Evolutionary conservation across 1,140 invertebrate species (phyloP).

Genomic region (Papilio polytes): DNA sequence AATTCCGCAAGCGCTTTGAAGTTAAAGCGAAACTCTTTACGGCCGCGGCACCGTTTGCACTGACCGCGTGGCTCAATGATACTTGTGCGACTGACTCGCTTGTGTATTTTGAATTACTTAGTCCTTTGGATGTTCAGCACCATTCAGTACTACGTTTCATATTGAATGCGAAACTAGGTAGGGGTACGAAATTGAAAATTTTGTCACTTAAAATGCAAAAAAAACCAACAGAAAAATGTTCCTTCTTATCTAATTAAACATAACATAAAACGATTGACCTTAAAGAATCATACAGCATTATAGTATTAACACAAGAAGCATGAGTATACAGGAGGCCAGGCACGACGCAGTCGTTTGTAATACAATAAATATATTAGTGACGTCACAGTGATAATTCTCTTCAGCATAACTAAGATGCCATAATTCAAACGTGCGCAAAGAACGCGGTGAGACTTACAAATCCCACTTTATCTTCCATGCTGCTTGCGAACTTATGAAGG

Average conservation of each 20-base stretch:
- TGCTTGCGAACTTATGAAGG: constrained; percentile 12
- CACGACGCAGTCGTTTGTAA: background rate
- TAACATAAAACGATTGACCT: background rate
- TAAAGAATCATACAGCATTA: background rate
- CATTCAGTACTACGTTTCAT: background rate
- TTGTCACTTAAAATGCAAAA: background rate
- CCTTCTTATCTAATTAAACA: background rate
- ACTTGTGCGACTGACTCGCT: constrained; percentile 52
- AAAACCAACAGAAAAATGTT: background rate
- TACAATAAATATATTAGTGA: background rate
- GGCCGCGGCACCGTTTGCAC: constrained; percentile 60
- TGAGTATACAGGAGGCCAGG: background rate
- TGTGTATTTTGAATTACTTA: constrained; percentile 17
- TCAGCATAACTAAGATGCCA: constrained; percentile 9
- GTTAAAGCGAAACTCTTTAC: constrained; percentile 80
- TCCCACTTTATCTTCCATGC: constrained; percentile 24
- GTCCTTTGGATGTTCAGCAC: constrained; percentile 4
- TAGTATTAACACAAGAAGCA: background rate
- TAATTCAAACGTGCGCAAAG: constrained; percentile 6
- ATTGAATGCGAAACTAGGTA: background rate
- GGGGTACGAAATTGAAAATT: background rate
- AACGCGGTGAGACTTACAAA: constrained; percentile 8
- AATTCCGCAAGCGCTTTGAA: constrained; percentile 73
- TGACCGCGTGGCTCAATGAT: constrained; percentile 78
- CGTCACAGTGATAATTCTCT: constrained; percentile 14